Conservation (phyloP, 2,797 vertebrate species). For the Poeciliopsis presidionis region DNA sequence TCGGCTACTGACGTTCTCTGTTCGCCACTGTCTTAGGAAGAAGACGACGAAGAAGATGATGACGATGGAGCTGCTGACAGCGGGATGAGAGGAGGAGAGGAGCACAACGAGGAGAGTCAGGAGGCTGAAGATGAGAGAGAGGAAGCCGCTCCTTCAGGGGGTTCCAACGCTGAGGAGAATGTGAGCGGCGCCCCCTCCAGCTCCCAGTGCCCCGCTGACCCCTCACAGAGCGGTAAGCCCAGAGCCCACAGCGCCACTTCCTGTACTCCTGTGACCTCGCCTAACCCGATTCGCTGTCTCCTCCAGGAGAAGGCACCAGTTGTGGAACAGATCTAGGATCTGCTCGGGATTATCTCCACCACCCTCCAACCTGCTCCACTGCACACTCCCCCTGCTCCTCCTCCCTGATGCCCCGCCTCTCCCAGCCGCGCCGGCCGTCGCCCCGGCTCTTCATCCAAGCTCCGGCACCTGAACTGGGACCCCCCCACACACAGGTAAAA, state of each 20-base stretch:
- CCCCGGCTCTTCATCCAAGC: conserved; percentile 94
- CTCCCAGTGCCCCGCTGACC: conserved; percentile 85
- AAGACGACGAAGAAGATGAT: conserved; percentile 73
- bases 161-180: conserved; percentile 85
- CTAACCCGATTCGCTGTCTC: background rate
- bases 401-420: conserved; percentile 81
- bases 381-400: conserved; percentile 81
- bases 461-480: conserved; percentile 91
- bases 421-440: conserved; percentile 88
- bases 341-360: conserved; percentile 77
- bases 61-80: conserved; percentile 87
- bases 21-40: conserved; percentile 79
- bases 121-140: conserved; percentile 81
- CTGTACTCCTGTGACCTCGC: background rate
- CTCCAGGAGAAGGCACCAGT: conserved; percentile 84
- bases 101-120: conserved; percentile 88
- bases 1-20: background rate
- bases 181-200: conserved; percentile 81
- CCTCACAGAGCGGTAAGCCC: conserved; percentile 84
- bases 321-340: conserved; percentile 81
- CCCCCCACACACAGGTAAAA: conserved; percentile 88
- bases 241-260: fast-evolving
- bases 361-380: conserved; percentile 63
- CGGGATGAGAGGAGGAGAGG: conserved; percentile 86
- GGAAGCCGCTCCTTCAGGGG: conserved; percentile 75